These are phyloP conservation scores for Melanophora roralis DNA, from an alignment of 2,888 invertebrate genomes.

Conservation along the genomic window DNA sequence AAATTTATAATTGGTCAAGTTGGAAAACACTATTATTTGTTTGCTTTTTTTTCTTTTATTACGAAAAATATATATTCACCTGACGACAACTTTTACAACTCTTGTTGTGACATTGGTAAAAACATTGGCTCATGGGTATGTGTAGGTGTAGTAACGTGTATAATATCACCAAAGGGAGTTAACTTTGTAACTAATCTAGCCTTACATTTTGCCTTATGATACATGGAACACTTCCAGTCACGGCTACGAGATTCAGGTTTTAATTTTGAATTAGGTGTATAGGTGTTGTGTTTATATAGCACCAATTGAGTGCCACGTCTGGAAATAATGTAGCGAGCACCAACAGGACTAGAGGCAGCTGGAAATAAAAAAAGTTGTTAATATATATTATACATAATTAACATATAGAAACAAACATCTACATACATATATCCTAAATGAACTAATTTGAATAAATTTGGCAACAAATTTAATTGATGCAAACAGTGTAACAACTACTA, in stretches of 20 bases:
- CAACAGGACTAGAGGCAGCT: neutral
- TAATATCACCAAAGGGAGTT: slow-evolving; percentile 66
- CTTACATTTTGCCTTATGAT: slow-evolving; percentile 75
- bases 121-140: slow-evolving; percentile 73
- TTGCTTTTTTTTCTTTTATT: too few relatives aligned
- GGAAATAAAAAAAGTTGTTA: slow-evolving; percentile 8
- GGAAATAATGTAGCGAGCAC: slow-evolving; percentile 65
- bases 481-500: neutral
- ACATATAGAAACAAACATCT: neutral
- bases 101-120: slow-evolving; percentile 19
- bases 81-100: too few relatives aligned
- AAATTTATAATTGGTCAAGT: too few relatives aligned
- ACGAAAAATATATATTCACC: too few relatives aligned
- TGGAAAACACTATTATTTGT: too few relatives aligned
- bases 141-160: slow-evolving; percentile 69
- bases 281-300: slow-evolving; percentile 73
- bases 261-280: slow-evolving; percentile 75
- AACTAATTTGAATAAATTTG: too few relatives aligned
- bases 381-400: neutral
- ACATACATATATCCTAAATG: too few relatives aligned
- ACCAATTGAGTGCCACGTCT: slow-evolving; percentile 73
- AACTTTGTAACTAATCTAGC: slow-evolving; percentile 72
- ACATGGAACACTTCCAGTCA: slow-evolving; percentile 77
- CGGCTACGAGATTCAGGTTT: slow-evolving; percentile 72
- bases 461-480: neutral